Evolutionary conservation across 2,888 invertebrate species (phyloP).

Genomic region (Neocrepidodera transversa): DNA sequence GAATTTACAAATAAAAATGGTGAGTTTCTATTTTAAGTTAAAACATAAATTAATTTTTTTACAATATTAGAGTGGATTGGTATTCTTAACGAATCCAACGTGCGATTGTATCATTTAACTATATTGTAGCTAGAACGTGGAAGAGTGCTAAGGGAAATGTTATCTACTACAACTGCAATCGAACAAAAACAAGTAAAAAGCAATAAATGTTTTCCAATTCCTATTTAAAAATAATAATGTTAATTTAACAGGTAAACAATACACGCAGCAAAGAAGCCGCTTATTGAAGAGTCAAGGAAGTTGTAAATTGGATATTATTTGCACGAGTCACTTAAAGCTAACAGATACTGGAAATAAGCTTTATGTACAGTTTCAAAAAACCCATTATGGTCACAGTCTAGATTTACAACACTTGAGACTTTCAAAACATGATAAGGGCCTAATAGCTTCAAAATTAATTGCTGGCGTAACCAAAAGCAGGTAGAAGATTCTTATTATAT

Average conservation of each 20-base stretch:
- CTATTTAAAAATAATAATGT: not conserved
- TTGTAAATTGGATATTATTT: not conserved
- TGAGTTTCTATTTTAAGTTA: too few species aligned
- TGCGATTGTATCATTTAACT: too few species aligned
- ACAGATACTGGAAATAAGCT: not conserved
- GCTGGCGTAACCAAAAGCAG: slow-evolving; percentile 23
- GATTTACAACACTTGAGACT: slow-evolving; percentile 32
- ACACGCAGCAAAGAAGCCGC: not conserved
- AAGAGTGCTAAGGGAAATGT: not conserved
- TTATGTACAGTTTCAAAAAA: slow-evolving; percentile 28
- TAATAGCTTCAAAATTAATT: slow-evolving; percentile 32
- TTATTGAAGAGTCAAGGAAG: slow-evolving; percentile 3
- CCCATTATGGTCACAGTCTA: slow-evolving; percentile 32
- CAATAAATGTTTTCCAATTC: not conserved
- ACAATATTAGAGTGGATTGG: too few species aligned
- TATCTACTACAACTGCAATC: not conserved
- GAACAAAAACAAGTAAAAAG: not conserved
- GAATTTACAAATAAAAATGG: too few species aligned
- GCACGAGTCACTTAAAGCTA: slow-evolving; percentile 4
- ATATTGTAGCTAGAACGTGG: not conserved
- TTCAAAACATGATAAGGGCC: slow-evolving; percentile 30
- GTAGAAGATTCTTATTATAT: slow-evolving; percentile 1
- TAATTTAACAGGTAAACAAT: not conserved
- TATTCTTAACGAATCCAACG: too few species aligned
- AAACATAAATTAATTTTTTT: too few species aligned